phyloP scores from a whole-genome alignment of 2,888 invertebrate genomes.

The Actias luna region DNA sequence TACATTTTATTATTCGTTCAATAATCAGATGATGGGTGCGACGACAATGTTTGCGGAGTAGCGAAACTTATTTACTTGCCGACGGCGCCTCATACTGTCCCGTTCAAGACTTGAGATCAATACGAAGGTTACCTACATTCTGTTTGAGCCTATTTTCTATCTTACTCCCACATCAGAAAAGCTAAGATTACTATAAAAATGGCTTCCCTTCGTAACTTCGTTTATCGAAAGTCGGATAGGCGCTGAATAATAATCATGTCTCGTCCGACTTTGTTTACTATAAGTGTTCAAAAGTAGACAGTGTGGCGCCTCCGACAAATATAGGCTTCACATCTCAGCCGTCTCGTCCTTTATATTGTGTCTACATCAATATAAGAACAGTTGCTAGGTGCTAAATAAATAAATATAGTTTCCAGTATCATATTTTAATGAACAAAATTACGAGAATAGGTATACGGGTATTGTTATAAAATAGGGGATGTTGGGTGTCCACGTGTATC shows the following conservation, averaged over 20 bases:
- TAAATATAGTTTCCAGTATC: neutral
- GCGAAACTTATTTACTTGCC: conserved; percentile 52
- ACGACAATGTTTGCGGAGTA: conserved; percentile 39
- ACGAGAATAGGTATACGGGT: neutral
- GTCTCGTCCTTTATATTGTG: conserved; percentile 32
- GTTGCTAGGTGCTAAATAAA: neutral
- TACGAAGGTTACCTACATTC: conserved; percentile 46
- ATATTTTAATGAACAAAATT: neutral
- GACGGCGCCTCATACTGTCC: conserved; percentile 46
- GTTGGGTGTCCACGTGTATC: too few species aligned
- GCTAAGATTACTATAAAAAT: conserved; percentile 12
- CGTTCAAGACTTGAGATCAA: conserved; percentile 64
- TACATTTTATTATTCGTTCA: neutral
- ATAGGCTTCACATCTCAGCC: conserved; percentile 33
- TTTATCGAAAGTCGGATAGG: conserved; percentile 10
- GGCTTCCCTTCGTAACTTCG: neutral
- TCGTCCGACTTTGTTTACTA: conserved; percentile 17
- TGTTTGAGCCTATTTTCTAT: conserved; percentile 15
- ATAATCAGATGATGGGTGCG: neutral
- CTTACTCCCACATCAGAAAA: conserved; percentile 14
- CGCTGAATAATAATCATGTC: conserved; percentile 6
- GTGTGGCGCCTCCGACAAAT: conserved; percentile 57
- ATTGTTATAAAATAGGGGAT: too few species aligned
- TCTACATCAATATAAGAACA: neutral
- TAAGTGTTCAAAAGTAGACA: conserved; percentile 43